Evolutionary conservation across 1,140 invertebrate species (phyloP), one percentile per base, ranked within the genome.

Genomic region (Zelostemma sp.): DNA sequence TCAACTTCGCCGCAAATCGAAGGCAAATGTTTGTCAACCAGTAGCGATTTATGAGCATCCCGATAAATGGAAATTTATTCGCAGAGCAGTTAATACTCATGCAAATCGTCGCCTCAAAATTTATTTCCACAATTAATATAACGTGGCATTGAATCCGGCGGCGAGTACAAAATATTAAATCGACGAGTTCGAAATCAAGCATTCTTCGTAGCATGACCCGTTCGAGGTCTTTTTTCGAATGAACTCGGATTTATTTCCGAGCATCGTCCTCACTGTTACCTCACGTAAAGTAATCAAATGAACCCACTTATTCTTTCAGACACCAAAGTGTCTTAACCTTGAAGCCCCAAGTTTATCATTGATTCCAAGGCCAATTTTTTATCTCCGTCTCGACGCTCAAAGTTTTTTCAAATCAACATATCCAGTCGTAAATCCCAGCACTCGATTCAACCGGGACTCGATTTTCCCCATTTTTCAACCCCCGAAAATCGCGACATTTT

Each of bases 311-410:
- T 15, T 25, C 28, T 47, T 49, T 14, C 28, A 14, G 19, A 31
- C 28, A 11, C 46, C 11, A 28, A 28, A 50, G 31, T 16, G 31
- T 35, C 31, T 6, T 14, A 16, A 33, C 48, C 48, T 50, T 50
- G 48, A 11, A 31, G 16, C 33, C 46, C 12, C 46, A 21, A 25
- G 21, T 31, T 21, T 50, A 50, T 31, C 48, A 50, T 14, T 35
- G 21, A 33, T 28, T 50, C 17, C 48, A 50, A 31, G 48, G 48
- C 16, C 48, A 31, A 50, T n/a, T 50, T 48, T 19, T 19, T 18
- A 1, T 8, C 5, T 47, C 12, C 31, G 15, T 25, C 9, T 28
- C 21, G 21, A 25, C 21, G 21, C 21, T 25, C 21, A 25, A 4
- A 25, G 21, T 25, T 25, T 25, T 25, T 25, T 25, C 8, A 8